phyloP scores from a whole-genome alignment of 2,797 vertebrate species.

The Tadarida brasiliensis region DNA sequence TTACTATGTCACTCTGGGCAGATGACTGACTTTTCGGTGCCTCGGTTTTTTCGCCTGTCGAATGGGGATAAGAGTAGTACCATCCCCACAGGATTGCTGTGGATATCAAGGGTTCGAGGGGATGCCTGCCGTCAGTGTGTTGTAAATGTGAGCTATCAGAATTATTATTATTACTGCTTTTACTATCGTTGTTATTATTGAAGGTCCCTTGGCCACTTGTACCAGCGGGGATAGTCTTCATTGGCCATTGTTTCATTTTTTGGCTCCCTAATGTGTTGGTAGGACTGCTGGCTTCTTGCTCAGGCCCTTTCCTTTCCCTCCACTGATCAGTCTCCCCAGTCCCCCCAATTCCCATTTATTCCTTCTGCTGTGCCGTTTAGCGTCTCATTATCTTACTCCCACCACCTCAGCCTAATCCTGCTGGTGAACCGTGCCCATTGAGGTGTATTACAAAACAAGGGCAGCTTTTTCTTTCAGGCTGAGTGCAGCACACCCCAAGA shows the following conservation, averaged over 20 bases:
- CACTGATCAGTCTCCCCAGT: too few relatives aligned
- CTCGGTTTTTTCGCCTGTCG: not conserved
- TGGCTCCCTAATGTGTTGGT: accelerated
- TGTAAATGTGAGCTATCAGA: not conserved
- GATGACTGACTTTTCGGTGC: not conserved
- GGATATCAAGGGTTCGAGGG: not conserved
- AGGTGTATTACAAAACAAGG: not conserved
- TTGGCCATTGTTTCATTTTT: not conserved
- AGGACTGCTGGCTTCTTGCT: not conserved
- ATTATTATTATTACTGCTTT: not conserved
- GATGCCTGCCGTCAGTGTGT: not conserved
- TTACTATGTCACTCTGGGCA: not conserved
- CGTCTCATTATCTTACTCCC: accelerated
- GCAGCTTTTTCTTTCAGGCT: not conserved
- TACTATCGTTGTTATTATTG: not conserved
- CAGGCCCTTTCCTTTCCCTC: too few relatives aligned
- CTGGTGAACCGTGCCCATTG: not conserved
- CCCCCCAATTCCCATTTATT: not conserved
- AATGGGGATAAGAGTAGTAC: not conserved
- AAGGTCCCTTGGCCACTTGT: not conserved
- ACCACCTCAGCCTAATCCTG: not conserved
- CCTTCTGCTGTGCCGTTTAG: not conserved
- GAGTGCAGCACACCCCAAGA: accelerated
- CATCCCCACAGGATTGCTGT: not conserved
- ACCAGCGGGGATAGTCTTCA: not conserved